Base-by-base conservation (phyloP, 1,140 invertebrate genomes). In the Aricia agestis region DNA sequence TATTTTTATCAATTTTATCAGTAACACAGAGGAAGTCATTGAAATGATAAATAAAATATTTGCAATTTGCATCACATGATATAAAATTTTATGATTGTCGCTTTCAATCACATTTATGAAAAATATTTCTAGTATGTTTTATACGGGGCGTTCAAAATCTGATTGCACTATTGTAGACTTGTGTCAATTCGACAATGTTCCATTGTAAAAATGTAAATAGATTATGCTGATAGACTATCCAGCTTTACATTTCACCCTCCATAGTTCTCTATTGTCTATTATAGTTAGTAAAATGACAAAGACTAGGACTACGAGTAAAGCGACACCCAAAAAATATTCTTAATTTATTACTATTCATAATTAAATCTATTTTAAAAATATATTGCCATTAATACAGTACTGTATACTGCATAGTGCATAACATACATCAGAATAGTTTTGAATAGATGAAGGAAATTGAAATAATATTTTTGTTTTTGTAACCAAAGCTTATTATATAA, bases 201-300 rank as follows among this genome's bases (percentile, higher is more conserved):
- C 11, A 63, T 63, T 63, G 19, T 63, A 63, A 63, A 63, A 19
- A 63, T 18, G 59, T 63, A 63, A 63, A 63, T 63, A 63, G 59
- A 63, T 63, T 9, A 63, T 63, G 59, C 59, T 18, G 59, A 63
- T 63, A 59, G 58, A 59, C 59, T 17, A 25, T 5, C 59, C 3
- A 63, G 19, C 19, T 25, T 63, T 63, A 1, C 19, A 19, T 6
- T 63, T 19, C 19, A 11, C 59, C 59, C 59, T 63, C 19, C 1
- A 25, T 63, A 19, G 19, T 19, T 59, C 18, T 17, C n/a, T 18
- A 36, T 36, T 36, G 6, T 36, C 36, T 15, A 63, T 63, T 31
- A 63, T 19, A 63, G 59, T 31, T 19, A 63, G 59, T 31, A 10
- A 15, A 52, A 13, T 52, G 45, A 45, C 42, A n/a, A n/a, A 52